Evolutionary conservation across 2,797 vertebrate genomes (phyloP).

Genomic region (Ctenochaetus hawaiiensis): DNA sequence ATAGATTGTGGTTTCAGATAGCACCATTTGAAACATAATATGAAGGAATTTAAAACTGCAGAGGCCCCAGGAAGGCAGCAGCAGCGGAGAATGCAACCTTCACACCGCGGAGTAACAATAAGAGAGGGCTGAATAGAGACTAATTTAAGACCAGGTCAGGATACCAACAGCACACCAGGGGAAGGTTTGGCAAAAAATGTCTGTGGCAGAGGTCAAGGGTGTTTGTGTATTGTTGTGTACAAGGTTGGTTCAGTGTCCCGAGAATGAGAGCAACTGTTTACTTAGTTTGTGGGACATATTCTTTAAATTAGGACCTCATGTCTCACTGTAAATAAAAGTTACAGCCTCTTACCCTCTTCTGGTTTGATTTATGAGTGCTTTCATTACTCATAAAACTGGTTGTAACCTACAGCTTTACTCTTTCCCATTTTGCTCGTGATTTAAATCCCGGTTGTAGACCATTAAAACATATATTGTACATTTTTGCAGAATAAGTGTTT

Average conservation of each 20-base stretch:
- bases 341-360: neutral
- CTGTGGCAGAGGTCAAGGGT: slow-evolving; percentile 35
- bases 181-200: slow-evolving; percentile 46
- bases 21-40: slow-evolving; percentile 26
- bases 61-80: slow-evolving; percentile 19
- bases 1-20: slow-evolving; percentile 38
- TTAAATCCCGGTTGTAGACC: neutral
- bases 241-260: slow-evolving; percentile 57
- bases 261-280: slow-evolving; percentile 24
- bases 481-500: neutral
- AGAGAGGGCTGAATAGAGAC: slow-evolving; percentile 42
- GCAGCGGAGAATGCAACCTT: slow-evolving; percentile 31
- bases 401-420: too few relatives aligned
- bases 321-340: neutral
- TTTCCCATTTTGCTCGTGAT: neutral
- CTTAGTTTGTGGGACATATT: neutral
- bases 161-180: slow-evolving; percentile 48
- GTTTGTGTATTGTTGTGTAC: slow-evolving; percentile 27
- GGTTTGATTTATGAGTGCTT: neutral
- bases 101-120: slow-evolving; percentile 35
- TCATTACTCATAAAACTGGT: too few relatives aligned
- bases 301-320: neutral
- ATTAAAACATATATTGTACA: neutral
- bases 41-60: slow-evolving; percentile 24
- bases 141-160: slow-evolving; percentile 59